A percentile compares a stretch with the other conserved stretches of the same genome.
These are phyloP conservation scores for Rhinolophus sinicus DNA, from an alignment of 2,113 vertebrate genomes.

Conservation along the genomic window DNA sequence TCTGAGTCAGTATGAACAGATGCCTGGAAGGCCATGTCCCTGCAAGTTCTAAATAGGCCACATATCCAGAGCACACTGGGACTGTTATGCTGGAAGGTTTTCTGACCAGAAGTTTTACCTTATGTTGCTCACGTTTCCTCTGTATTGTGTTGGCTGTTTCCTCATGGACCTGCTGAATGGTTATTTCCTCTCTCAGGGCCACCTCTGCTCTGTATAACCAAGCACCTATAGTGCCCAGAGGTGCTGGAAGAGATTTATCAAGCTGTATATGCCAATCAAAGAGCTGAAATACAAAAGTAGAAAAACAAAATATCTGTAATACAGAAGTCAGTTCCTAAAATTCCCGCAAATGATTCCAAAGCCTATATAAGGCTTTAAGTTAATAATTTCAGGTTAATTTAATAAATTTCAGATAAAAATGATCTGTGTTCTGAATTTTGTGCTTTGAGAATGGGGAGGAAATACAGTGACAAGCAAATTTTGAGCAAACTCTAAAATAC, in stretches of 20 bases:
- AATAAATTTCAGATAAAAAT: background rate
- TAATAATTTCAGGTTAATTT: background rate
- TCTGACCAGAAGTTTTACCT: slow-evolving; percentile 84
- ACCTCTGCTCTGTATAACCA: slow-evolving; percentile 96
- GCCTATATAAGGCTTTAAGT: background rate
- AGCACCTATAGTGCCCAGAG: slow-evolving; percentile 94
- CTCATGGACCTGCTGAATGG: slow-evolving; percentile 93
- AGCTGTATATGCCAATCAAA: slow-evolving; percentile 96
- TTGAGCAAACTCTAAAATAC: background rate
- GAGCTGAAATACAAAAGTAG: slow-evolving; percentile 87
- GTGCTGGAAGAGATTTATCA: slow-evolving; percentile 95
- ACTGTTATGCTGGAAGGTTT: background rate
- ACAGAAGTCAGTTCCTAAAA: background rate
- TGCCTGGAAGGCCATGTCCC: rapidly evolving
- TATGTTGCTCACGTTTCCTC: slow-evolving; percentile 94
- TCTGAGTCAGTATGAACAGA: rapidly evolving
- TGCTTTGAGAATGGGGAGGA: background rate
- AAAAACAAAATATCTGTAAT: background rate
- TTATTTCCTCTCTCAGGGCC: slow-evolving; percentile 93
- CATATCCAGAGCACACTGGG: background rate
- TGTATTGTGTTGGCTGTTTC: slow-evolving; percentile 96
- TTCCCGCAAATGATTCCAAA: background rate
- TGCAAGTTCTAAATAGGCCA: rapidly evolving
- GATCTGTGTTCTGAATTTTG: background rate
- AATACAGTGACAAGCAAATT: background rate